These are phyloP conservation scores for Silurus lanzhouensis DNA, from an alignment of 2,797 vertebrate genomes.

Conservation along the genomic window DNA sequence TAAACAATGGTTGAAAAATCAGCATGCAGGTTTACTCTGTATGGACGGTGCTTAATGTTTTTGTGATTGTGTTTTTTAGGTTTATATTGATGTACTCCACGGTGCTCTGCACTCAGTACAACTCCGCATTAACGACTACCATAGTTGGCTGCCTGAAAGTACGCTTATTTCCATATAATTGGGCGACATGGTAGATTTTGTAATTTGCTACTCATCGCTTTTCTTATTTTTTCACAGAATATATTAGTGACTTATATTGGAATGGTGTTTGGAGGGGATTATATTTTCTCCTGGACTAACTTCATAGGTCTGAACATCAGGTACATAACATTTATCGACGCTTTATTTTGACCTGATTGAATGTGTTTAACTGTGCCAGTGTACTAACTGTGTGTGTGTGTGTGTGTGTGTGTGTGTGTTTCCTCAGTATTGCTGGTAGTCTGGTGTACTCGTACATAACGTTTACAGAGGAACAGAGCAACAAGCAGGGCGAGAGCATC, in stretches of 20 bases:
- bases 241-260: conserved; percentile 95
- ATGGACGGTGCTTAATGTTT: neutral
- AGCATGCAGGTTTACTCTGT: neutral
- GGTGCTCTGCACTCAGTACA: conserved; percentile 92
- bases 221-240: conserved; percentile 78
- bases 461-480: conserved; percentile 87
- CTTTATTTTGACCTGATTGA: neutral
- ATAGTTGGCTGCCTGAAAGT: conserved; percentile 98
- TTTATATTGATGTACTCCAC: conserved; percentile 96
- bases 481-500: conserved; percentile 70
- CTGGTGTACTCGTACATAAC: conserved; percentile 96
- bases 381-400: neutral
- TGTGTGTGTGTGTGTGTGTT: conserved; percentile 4
- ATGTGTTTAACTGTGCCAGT: neutral
- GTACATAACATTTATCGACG: conserved; percentile 64
- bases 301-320: conserved; percentile 96
- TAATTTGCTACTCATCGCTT: neutral
- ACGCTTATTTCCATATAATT: conserved; percentile 35
- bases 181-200: neutral
- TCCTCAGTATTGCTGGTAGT: conserved; percentile 89
- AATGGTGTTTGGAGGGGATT: conserved; percentile 97
- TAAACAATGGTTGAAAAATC: neutral
- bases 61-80: conserved; percentile 62
- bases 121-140: conserved; percentile 96
- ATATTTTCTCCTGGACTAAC: conserved; percentile 97